phyloP scores from a whole-genome alignment of 2,797 vertebrate species.

The Gymnoscopelus microlampas region DNA sequence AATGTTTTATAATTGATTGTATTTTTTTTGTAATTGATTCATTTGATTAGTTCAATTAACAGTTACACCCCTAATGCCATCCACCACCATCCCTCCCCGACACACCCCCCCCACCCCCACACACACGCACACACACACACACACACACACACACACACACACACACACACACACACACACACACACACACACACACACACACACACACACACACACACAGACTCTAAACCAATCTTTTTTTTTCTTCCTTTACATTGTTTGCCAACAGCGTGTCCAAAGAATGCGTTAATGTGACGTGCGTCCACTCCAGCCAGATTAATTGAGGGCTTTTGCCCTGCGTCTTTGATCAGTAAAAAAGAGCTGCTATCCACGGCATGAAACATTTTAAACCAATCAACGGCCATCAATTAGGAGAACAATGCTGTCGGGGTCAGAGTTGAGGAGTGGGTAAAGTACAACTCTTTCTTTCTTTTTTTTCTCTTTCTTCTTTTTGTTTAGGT shows the following conservation, averaged over 20 bases:
- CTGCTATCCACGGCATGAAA: slow-evolving; percentile 74
- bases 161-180: no score
- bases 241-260: slow-evolving; percentile 31
- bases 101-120: no score
- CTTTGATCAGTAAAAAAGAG: slow-evolving; percentile 49
- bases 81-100: no score
- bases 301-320: slow-evolving; percentile 56
- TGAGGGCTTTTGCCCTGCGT: slow-evolving; percentile 26
- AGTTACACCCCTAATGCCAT: no score
- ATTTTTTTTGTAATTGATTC: no score
- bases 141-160: no score
- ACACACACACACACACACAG: no score
- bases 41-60: no score
- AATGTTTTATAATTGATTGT: no score
- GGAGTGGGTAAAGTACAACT: slow-evolving; percentile 34
- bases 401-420: slow-evolving; percentile 86
- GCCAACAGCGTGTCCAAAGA: slow-evolving; percentile 42
- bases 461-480: slow-evolving; percentile 7
- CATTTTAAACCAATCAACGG: slow-evolving; percentile 82
- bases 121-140: no score
- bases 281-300: slow-evolving; percentile 57
- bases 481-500: slow-evolving; percentile 1
- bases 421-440: slow-evolving; percentile 58
- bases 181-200: no score
- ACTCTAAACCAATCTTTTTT: background rate